Conservation (phyloP, 1,140 invertebrate species). For the Cydia splendana region DNA sequence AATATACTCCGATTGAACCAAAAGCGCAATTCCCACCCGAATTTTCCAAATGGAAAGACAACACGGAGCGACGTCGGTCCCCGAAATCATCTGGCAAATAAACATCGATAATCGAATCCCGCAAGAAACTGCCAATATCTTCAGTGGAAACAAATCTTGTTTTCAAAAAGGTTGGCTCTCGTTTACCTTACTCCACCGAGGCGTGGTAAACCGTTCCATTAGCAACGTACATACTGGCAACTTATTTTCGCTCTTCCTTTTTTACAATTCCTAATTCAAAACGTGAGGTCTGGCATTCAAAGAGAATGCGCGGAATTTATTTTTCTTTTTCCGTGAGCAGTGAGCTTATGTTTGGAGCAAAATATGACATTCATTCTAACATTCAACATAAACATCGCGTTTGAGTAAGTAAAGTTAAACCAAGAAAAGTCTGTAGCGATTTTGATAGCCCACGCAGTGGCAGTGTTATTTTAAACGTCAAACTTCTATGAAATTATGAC, state of each 20-base stretch:
- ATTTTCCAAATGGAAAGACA: conserved; percentile 31
- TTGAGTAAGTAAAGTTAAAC: background rate
- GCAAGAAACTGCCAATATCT: conserved; percentile 29
- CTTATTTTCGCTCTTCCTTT: conserved; percentile 13
- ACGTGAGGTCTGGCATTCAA: conserved; percentile 21
- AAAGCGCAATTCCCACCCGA: conserved; percentile 26
- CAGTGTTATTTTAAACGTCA: too few relatives aligned
- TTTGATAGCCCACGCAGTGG: too few relatives aligned
- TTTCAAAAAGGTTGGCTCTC: conserved; percentile 28
- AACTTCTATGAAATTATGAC: too few relatives aligned
- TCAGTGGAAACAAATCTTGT: conserved; percentile 29
- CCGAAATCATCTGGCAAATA: conserved; percentile 29
- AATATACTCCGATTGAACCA: background rate
- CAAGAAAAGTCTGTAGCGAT: too few relatives aligned
- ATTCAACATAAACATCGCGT: background rate
- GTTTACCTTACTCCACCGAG: conserved; percentile 14
- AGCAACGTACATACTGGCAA: conserved; percentile 20
- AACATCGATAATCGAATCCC: conserved; percentile 28
- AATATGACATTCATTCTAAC: conserved; percentile 22
- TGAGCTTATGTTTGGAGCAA: background rate
- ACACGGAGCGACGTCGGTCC: conserved; percentile 14
- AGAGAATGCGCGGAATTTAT: conserved; percentile 7
- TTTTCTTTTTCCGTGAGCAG: conserved; percentile 10
- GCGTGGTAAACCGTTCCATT: conserved; percentile 19
- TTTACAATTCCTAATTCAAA: conserved; percentile 30